phyloP scores from a whole-genome alignment of 2,888 invertebrate species.

The Conchocele bisecta region DNA sequence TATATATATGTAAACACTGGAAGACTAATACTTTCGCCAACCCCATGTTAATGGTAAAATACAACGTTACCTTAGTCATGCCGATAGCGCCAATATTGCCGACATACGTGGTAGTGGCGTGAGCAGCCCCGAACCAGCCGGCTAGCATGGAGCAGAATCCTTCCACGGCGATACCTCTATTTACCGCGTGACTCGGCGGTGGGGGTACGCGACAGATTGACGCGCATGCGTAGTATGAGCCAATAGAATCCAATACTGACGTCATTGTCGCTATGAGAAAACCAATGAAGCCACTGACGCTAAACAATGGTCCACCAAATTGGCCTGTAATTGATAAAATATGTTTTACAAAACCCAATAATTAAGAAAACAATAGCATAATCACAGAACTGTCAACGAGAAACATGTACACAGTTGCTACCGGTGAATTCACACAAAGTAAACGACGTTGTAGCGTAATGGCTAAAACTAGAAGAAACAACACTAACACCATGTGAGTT shows the following conservation, averaged over 20 bases:
- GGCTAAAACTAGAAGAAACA: too few relatives aligned
- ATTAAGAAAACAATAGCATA: too few relatives aligned
- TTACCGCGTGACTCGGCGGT: slow-evolving; percentile 92
- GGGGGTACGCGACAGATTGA: slow-evolving; percentile 87
- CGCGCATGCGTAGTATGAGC: slow-evolving; percentile 94
- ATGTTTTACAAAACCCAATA: too few relatives aligned
- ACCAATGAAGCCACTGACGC: slow-evolving; percentile 63
- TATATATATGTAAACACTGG: too few relatives aligned
- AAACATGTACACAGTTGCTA: too few relatives aligned
- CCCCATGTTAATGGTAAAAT: too few relatives aligned
- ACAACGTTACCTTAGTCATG: slow-evolving; percentile 91
- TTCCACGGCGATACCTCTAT: slow-evolving; percentile 88
- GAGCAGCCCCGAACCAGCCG: slow-evolving; percentile 92
- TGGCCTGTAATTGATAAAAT: slow-evolving; percentile 70
- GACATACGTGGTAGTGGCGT: slow-evolving; percentile 93
- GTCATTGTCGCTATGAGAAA: slow-evolving; percentile 70
- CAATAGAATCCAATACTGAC: slow-evolving; percentile 84
- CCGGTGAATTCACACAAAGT: too few relatives aligned
- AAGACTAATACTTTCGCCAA: too few relatives aligned
- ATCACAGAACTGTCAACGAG: too few relatives aligned
- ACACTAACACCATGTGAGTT: too few relatives aligned
- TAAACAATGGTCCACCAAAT: slow-evolving; percentile 68
- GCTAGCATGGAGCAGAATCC: slow-evolving; percentile 91
- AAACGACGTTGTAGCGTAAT: too few relatives aligned
- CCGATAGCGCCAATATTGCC: slow-evolving; percentile 96